Evolutionary conservation across 1,140 invertebrate genomes (phyloP), one percentile per base, ranked within the genome.

Genomic region (Tetramorium parvispinum): DNA sequence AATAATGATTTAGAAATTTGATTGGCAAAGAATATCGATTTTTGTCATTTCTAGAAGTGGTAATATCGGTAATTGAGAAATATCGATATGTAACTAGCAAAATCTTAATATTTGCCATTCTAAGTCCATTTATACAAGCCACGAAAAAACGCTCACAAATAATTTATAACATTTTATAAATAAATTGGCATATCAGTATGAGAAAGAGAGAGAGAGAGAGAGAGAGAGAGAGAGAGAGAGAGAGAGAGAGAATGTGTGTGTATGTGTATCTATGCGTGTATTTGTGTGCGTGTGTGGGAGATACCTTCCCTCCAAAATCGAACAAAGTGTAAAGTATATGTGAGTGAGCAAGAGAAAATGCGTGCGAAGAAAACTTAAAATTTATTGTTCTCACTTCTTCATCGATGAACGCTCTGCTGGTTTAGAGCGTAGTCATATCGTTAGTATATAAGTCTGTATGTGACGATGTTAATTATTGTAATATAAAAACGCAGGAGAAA

Each of bases 381-480:
- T 92, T 92, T 94, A 91, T 94, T 93, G 92, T 94, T 82, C 71
- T 89, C 87, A 91, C 87, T 90, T 90, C 89, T 91, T 94, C 94
- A 94, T 94, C 91, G 88, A 94, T 94, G 53, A 93, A 94, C 85
- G 94, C 94, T 94, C 94, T 94, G 94, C 94, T 94, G 94, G 94
- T 94, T 94, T 94, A 93, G 94, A 94, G 94, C 94, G 92, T 94
- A 94, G 92, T 94, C 94, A 94, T 94, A 94, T 94, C 94, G 93
- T 94, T 94, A 94, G 94, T 92, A 93, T 92, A 90, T 94, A 94
- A 94, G 93, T 92, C 93, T 94, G 93, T 94, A 94, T 94, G 93
- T 94, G 93, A 94, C 91, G 92, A 94, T 94, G 94, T 94, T 94
- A 94, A 94, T 94, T 94, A 94, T 94, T 94, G 94, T 94, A 94